Evolutionary conservation across 2,888 invertebrate species (phyloP), one percentile per base, ranked within the genome.

Genomic region (Meteorus cinctellus): DNA sequence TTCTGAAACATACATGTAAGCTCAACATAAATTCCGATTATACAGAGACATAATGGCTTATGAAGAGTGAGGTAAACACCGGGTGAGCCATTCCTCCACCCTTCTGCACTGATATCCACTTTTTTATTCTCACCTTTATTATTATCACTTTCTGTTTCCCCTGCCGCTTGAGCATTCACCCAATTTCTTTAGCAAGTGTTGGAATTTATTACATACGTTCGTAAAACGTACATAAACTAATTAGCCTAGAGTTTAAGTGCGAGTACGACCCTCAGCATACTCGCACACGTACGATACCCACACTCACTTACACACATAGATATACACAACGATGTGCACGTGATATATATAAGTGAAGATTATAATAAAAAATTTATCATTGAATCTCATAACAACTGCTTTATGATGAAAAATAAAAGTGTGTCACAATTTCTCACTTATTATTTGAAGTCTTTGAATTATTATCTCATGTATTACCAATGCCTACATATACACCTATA

Each of bases 321-420:
- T 60, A 10, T 27, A 14, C 27, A 27, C 60, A 65, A 4, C 8
- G 34, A 34, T 34, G 34, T 34, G 34, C 8, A 34, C 4, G 34
- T 34, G 8, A 34, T 29, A 62, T 65, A 41, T 16, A 41, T 65
- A n/a, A 24, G 24, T 31, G 6, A 4, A 2, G 63, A 12, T 4
- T 63, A n/a, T 34, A 63, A 63, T 62, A n/a, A 29, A n/a, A 29
- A 4, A 62, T 62, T 62, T 62, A 62, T 62, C 62, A 29, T 62
- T 31, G n/a, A 62, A 14, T 62, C 1, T 24, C 55, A 55, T 19
- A 24, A 55, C 19, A 55, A 55, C 19, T 55, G 19, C 19, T 55
- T 19, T 24, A 24, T 55, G 8, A 19, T 19, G n/a, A 1, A 55
- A 55, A 48, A 48, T 48, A 48, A 4, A 8, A 55, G 8, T 19